These are phyloP conservation scores for Urechis unicinctus DNA, from an alignment of 2,888 invertebrate genomes.

Conservation along the genomic window DNA sequence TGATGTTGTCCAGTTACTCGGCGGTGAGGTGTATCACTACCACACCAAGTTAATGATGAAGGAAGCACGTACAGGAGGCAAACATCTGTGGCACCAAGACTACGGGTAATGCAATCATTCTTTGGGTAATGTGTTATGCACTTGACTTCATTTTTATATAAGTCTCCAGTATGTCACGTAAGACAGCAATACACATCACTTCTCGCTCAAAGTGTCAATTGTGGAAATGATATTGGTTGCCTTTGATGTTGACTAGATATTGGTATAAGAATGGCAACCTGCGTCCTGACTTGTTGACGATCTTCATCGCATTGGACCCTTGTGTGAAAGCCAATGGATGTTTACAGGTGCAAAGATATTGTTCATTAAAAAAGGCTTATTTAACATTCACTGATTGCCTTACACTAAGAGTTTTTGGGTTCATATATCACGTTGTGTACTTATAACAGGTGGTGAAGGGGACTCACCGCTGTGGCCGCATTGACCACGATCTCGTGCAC, in stretches of 20 bases:
- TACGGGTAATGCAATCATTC: constrained; percentile 40
- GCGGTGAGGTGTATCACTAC: constrained; percentile 45
- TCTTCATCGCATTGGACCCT: constrained; percentile 40
- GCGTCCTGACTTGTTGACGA: constrained; percentile 40
- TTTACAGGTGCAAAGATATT: constrained; percentile 40
- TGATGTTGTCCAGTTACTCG: constrained; percentile 39
- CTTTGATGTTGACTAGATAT: constrained; percentile 26
- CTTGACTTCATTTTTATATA: too few relatives aligned
- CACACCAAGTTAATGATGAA: constrained; percentile 48
- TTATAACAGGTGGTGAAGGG: constrained; percentile 32
- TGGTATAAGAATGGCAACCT: constrained; percentile 45
- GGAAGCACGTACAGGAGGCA: constrained; percentile 36
- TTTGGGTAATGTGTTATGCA: too few relatives aligned
- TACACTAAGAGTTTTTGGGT: too few relatives aligned
- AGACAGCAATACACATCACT: too few relatives aligned
- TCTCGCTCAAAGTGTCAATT: too few relatives aligned
- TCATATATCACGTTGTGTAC: too few relatives aligned
- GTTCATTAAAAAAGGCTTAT: too few relatives aligned
- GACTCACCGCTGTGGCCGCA: constrained; percentile 40
- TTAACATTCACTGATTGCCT: too few relatives aligned
- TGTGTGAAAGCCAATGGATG: constrained; percentile 40
- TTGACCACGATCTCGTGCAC: constrained; percentile 38
- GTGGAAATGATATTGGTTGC: too few relatives aligned
- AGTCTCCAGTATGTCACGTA: too few relatives aligned
- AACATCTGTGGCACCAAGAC: constrained; percentile 46